Base-by-base conservation (phyloP, 2,888 invertebrate species). In the Tenthredo livida region DNA sequence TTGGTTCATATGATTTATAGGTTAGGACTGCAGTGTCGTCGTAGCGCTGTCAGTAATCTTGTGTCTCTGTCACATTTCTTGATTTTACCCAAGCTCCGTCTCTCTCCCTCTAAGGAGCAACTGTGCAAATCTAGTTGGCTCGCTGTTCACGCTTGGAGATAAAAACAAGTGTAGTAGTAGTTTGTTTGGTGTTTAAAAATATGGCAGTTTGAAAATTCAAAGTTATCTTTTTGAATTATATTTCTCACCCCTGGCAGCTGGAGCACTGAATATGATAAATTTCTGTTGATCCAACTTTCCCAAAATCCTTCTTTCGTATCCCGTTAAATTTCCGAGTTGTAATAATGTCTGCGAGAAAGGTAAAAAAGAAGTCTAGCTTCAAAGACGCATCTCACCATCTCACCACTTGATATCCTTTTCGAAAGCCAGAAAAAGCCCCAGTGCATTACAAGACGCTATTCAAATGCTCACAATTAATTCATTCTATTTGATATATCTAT, bases 141-240 rank as follows among this genome's bases (percentile, higher is more conserved):
- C 17, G 33, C 2, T 33, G 67, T 4, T 33, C 73, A 47, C 43
- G 77, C 83, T n/a, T 83, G 80, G 58, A 86, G 84, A 85, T 67
- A 43, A 86, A 86, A 86, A 87, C 87, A 87, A 85, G 84, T 65
- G 84, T 25, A 25, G 84, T 58, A 75, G n/a, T n/a, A n/a, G n/a
- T 85, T 84, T 84, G 84, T 86, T 85, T 85, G n/a, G 15, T 85
- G 47, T 87, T 85, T 85, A 40, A 37, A 25, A 25, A 65, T 43
- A 72, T 72, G 72, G 7, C 72, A 37, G 43, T 0, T 40, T 33
- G 37, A 72, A 72, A 17, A 72, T 17, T 72, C 43, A 70, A 33
- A 33, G 9, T 72, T 37, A 65, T 65, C 25, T 58, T 21, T 25
- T 12, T 65, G n/a, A 17, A 40, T 21, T 40, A n/a, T 37, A 33